Evolutionary conservation across 2,113 vertebrate genomes (phyloP), one percentile per base, ranked within the genome.

Genomic region (Motacilla alba): DNA sequence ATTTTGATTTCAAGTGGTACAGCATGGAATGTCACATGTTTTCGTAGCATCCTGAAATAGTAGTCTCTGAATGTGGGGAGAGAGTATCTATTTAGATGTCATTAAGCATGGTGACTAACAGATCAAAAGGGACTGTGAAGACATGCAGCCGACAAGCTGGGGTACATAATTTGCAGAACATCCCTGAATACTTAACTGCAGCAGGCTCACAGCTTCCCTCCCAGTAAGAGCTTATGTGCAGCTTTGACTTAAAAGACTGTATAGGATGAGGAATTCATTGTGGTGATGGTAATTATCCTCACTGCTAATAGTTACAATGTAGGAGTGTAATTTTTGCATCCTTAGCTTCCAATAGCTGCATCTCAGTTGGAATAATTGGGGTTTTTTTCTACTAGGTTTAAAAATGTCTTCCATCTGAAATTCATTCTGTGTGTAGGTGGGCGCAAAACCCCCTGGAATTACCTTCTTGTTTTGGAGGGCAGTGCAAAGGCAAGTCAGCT

Each of bases 1-100:
- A 74, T 89, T 93, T 77, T 88, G 35, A 67, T 95, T 95, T 94
- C 68, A 68, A 88, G 23, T 56, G 68, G 17, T 94, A 68, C 20
- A 88, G 80, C 88, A 90, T 75, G 88, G 92, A 94, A 93, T 96
- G 83, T 94, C 92, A 81, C 33, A 41, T 91, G 56, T 90, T 92
- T 93, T 72, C 64, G 82, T 46, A 78, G 88, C 49, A 52, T 86
- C 79, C 76, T 75, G 83, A 92, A 96, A 95, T 94, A 95, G 96
- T 27, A 79, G 49, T 67, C 67, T 64, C 7, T 55, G 3, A 43
- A 52, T 53, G 89, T 74, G 87, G 64, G 83, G 75, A 63, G 68
- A 49, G 79, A 68, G 33, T 67, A 30, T 73, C 63, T 91, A 19
- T 83, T 79, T 62, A 55, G 90, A n/a, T 86, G 90, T 81, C 85